Evolutionary conservation across 1,140 invertebrate species (phyloP), one percentile per base, ranked within the genome.

Genomic region (Micrasema longulum): DNA sequence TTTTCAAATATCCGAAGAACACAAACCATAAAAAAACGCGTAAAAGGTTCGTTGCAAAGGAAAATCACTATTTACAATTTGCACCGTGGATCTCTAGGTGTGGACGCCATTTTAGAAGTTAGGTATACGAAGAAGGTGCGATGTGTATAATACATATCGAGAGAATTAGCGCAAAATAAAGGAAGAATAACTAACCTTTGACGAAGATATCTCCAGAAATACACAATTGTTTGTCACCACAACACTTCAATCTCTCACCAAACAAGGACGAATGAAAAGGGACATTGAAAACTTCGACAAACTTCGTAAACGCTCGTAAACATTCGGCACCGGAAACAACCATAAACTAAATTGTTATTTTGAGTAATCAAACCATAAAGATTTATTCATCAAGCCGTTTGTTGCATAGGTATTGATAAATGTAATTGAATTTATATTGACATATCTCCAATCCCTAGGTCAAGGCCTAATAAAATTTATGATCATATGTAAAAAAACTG

Each of bases 231-330:
- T 50, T 50, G 55, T 63, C 53, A 16, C 67, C 68, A 70, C 68
- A 70, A 70, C 55, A 70, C 68, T 70, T 70, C 45, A 70, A 70
- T 70, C 55, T 55, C 68, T 55, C 55, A 70, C 68, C 68, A 70
- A 70, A 70, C 55, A 70, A 70, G 68, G 68, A 70, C 68, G 68
- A 70, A 70, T 62, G 68, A 70, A 70, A 70, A 57, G 55, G 68
- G 68, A 70, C 68, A 70, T 70, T 70, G 57, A 70, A 70, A 70
- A 70, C 55, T 70, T 70, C 68, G 68, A 63, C 55, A 52, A 52
- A 41, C 35, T 70, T 50, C 68, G 68, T 36, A 16, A 63, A 50
- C 48, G 36, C 23, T 70, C 68, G 68, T 26, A 36, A 36, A 62
- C 23, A 35, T 62, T 62, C 68, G 68, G 38, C 9, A 36, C 23